These are phyloP conservation scores for Phyllotreta cruciferae DNA, from an alignment of 2,888 invertebrate genomes.

Conservation along the genomic window DNA sequence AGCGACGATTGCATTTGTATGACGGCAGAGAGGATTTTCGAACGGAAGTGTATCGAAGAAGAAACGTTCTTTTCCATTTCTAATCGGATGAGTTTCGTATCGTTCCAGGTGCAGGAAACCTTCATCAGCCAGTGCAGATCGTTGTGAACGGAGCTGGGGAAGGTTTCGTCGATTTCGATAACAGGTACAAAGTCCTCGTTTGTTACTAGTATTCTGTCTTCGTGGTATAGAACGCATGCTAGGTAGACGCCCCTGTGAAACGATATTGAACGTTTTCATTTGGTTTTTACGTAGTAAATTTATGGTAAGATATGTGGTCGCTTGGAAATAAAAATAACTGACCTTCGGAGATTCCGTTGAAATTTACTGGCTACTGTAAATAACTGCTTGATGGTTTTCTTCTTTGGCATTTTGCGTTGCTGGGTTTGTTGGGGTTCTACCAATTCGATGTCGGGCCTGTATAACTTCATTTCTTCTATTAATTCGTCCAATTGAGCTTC, in stretches of 20 bases:
- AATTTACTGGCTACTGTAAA: conserved; percentile 97
- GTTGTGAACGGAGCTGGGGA: conserved; percentile 87
- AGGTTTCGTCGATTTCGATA: conserved; percentile 96
- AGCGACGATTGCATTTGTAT: conserved; percentile 78
- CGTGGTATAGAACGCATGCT: conserved; percentile 91
- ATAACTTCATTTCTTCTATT: conserved; percentile 73
- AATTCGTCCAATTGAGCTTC: conserved; percentile 77
- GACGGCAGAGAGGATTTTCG: conserved; percentile 90
- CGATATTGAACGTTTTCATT: no score
- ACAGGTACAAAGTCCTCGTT: conserved; percentile 97
- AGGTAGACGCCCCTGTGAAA: conserved; percentile 85
- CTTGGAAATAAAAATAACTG: no score
- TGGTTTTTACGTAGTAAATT: no score
- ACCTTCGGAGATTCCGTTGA: conserved; percentile 89
- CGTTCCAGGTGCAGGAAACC: conserved; percentile 96
- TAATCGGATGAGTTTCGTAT: conserved; percentile 87
- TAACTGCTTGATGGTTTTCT: conserved; percentile 90
- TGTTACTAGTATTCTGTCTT: conserved; percentile 94
- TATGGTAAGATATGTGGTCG: no score
- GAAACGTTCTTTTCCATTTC: conserved; percentile 95
- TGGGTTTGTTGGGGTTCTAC: conserved; percentile 71
- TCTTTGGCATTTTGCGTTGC: conserved; percentile 72
- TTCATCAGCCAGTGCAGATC: conserved; percentile 97
- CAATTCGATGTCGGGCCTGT: conserved; percentile 67
- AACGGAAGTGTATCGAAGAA: conserved; percentile 89